A percentile compares a stretch with the other conserved stretches of the same genome.
These are phyloP conservation scores for Drosophila aff. DNA, from an alignment of 1,140 invertebrate species.

Conservation along the genomic window DNA sequence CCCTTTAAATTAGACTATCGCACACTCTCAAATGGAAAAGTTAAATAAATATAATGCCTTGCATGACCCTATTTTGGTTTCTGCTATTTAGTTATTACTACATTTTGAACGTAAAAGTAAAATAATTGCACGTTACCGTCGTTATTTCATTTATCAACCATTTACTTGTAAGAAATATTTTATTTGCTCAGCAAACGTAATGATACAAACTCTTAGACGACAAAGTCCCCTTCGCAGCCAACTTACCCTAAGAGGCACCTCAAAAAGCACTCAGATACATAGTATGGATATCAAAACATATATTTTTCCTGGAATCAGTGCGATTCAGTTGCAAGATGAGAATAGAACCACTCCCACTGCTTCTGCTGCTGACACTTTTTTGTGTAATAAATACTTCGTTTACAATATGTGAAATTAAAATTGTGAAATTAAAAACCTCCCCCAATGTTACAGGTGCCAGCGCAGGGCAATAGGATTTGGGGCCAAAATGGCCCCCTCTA, in stretches of 20 bases:
- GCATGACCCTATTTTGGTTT: not conserved
- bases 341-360: not conserved
- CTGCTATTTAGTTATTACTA: not conserved
- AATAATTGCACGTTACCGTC: no score
- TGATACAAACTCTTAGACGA: not conserved
- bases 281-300: not conserved
- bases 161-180: not conserved
- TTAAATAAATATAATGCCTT: not conserved
- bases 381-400: constrained; percentile 16
- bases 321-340: constrained; percentile 44
- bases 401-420: not conserved
- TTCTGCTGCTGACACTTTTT: constrained; percentile 22
- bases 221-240: not conserved
- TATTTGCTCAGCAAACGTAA: not conserved
- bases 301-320: not conserved
- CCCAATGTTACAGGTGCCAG: constrained; percentile 6
- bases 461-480: constrained; percentile 20
- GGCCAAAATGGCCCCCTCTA: constrained; percentile 51
- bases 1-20: not conserved
- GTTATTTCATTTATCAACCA: not conserved
- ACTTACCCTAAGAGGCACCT: not conserved
- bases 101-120: not conserved
- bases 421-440: not conserved
- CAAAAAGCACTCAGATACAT: not conserved
- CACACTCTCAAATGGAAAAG: not conserved